Evolutionary conservation across 2,888 invertebrate genomes (phyloP), one percentile per base, ranked within the genome.

Genomic region (Erebia aethiops): DNA sequence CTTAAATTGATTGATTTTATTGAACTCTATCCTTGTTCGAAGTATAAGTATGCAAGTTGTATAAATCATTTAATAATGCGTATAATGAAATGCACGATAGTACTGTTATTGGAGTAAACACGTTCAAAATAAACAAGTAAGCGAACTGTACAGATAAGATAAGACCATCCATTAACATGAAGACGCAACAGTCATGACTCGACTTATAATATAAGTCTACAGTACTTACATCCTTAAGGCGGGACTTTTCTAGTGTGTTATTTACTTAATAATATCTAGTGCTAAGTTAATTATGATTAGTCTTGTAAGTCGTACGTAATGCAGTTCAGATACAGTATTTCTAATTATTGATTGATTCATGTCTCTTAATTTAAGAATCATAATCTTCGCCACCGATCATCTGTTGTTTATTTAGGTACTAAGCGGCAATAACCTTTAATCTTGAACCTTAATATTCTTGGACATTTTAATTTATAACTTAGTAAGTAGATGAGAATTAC

Each of bases 61-160:
- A 46, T 11, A 46, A 46, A 13, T 11, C 11, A 46, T 26, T 14
- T 57, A 21, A 11, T 10, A 41, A 41, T 16, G n/a, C 2, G 13
- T 46, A 21, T 18, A 46, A 46, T 46, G 18, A 51, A 35, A 52
- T 5, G 16, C 16, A 60, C 26, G 41, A 60, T 60, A 46, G 18
- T 46, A 43, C 35, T 41, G 60, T 61, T 61, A 43, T 21, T 61
- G 46, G 18, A 61, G 61, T 60, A 43, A 60, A 60, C 60, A 60
- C 41, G 60, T 21, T 46, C 18, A 21, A 61, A 18, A 46, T n/a
- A 61, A 43, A 11, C 16, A 60, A 60, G 16, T 43, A 62, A 62
- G 49, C 62, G 46, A 62, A 49, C 62, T 62, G 62, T 62, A 8
- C 13, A 14, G 46, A 62, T 62, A 62, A 62, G 62, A 62, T 62